Base-by-base conservation (phyloP, 2,888 invertebrate species). In the Heliconius ismenius region DNA sequence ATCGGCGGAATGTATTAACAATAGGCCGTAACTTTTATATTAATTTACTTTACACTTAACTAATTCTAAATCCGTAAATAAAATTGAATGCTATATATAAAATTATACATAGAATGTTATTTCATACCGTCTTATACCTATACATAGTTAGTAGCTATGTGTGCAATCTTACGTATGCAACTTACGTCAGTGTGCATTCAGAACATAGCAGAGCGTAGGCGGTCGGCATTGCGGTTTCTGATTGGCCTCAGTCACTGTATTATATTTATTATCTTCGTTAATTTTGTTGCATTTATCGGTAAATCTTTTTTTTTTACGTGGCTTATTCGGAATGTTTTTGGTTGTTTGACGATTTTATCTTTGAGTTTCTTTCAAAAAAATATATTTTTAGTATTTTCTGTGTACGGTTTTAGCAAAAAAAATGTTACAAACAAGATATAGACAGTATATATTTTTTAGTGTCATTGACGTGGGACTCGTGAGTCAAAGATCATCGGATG, bases 151-250 rank as follows among this genome's bases (percentile, higher is more conserved):
- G 70, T 58, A 73, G 9, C 32, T 75, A 36, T n/a, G n/a, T 79
- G 79, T 79, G 78, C 77, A 81, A 77, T 74, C 73, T 76, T 64
- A 75, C 75, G 78, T 70, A 72, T 80, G 81, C 77, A 77, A 72
- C 79, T 84, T 81, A 83, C 84, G 83, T 84, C 84, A 84, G 75
- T 63, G 36, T 83, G 83, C 83, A 82, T 49, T 77, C 62, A 68
- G 81, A 70, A 60, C 74, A 75, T 72, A 78, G 28, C 62, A 36
- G 26, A 70, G 80, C 78, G 82, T 82, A 76, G 82, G 84, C 82
- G 81, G 76, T 65, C 77, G 75, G 76, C 73, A 80, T 75, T 82
- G 74, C 80, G 43, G 72, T 65, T 32, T 65, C 58, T 72, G 73
- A 76, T 75, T 77, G 49, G 63, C 69, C 72, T 65, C 65, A 32